Conservation (phyloP, 2,797 vertebrate genomes). For the Mus spretus region DNA sequence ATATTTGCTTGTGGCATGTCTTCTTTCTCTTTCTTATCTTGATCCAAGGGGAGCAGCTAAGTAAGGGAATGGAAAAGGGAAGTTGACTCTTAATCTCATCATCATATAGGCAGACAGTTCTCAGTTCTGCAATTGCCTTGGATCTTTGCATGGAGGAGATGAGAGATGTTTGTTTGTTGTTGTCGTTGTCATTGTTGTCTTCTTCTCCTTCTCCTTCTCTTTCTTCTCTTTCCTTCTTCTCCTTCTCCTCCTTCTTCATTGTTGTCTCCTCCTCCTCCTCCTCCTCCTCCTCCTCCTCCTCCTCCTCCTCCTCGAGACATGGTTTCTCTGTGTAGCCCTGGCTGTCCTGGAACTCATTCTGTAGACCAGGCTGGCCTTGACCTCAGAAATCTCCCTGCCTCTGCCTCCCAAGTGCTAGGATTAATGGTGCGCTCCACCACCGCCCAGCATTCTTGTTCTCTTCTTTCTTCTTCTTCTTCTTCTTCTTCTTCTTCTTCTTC, state of each 20-base stretch:
- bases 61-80: neutral
- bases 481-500: too few species aligned
- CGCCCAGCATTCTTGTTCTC: too few species aligned
- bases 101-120: neutral
- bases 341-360: too few species aligned
- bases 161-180: neutral
- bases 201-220: neutral
- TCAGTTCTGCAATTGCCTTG: neutral
- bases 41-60: neutral
- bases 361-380: too few species aligned
- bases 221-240: too few species aligned
- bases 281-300: neutral
- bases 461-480: too few species aligned
- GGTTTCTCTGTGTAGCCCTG: too few species aligned
- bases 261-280: too few species aligned
- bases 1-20: neutral
- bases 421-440: too few species aligned
- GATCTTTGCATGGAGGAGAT: neutral
- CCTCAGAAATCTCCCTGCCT: too few species aligned
- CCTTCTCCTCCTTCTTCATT: neutral
- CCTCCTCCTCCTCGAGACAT: too few species aligned
- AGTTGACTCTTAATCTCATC: neutral
- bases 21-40: neutral
- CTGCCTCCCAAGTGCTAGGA: too few species aligned
- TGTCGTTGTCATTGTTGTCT: neutral